A percentile compares a stretch with the other conserved stretches of the same genome.
phyloP scores from a whole-genome alignment of 2,888 invertebrate species.

The Stenolophus ochropezus region DNA sequence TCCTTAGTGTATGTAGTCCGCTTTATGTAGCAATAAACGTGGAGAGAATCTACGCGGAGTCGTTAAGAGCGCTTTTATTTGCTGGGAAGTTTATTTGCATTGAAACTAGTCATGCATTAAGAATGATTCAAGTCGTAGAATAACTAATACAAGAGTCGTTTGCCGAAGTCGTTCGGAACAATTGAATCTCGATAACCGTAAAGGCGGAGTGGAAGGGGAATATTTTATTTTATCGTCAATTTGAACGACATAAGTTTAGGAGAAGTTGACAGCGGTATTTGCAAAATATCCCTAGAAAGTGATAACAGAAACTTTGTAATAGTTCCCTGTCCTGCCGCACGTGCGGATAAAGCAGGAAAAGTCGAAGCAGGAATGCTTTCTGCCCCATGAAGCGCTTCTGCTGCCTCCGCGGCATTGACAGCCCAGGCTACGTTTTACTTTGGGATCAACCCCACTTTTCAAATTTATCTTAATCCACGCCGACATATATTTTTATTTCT shows the following conservation, averaged over 20 bases:
- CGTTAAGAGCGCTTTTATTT: slow-evolving; percentile 26
- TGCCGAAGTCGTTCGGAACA: slow-evolving; percentile 12
- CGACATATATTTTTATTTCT: too few relatives aligned
- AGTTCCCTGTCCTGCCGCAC: slow-evolving; percentile 47
- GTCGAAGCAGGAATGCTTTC: slow-evolving; percentile 40
- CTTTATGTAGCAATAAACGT: background rate
- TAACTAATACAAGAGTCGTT: slow-evolving; percentile 37
- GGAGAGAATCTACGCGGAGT: background rate
- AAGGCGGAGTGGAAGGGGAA: slow-evolving; percentile 24
- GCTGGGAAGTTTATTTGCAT: slow-evolving; percentile 30
- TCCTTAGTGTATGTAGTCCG: background rate
- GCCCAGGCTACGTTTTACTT: background rate
- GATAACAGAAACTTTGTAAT: slow-evolving; percentile 57
- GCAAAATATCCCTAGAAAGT: slow-evolving; percentile 52
- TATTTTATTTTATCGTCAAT: slow-evolving; percentile 55
- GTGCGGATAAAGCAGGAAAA: slow-evolving; percentile 28
- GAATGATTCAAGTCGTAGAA: slow-evolving; percentile 38
- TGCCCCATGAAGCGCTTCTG: slow-evolving; percentile 28
- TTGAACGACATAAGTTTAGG: slow-evolving; percentile 56
- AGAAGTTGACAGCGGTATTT: slow-evolving; percentile 46
- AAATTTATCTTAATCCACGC: too few relatives aligned
- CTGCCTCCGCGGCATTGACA: background rate
- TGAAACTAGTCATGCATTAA: slow-evolving; percentile 34
- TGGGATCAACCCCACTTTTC: too few relatives aligned
- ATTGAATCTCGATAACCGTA: slow-evolving; percentile 39